Evolutionary conservation across 2,888 invertebrate species (phyloP).

Genomic region (Lithophane ornitopus): DNA sequence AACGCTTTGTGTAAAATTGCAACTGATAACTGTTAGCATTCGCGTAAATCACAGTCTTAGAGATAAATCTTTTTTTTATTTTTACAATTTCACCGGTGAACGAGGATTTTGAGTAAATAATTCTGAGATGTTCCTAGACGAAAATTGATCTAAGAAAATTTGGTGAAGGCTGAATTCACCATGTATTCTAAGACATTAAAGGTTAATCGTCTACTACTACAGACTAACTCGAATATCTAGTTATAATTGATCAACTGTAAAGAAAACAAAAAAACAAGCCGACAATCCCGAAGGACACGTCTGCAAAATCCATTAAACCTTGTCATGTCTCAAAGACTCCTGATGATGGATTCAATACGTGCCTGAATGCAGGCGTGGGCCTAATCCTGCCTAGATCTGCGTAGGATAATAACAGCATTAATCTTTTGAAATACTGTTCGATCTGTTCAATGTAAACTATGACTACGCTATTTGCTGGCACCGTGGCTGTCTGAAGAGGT

Average conservation of each 20-base stretch:
- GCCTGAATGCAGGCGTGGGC: slow-evolving; percentile 66
- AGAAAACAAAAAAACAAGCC: slow-evolving; percentile 20
- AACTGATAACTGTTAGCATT: slow-evolving; percentile 50
- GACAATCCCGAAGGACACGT: slow-evolving; percentile 37
- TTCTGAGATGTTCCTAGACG: slow-evolving; percentile 1
- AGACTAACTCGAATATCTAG: not conserved
- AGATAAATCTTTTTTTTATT: slow-evolving; percentile 49
- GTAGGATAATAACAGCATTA: slow-evolving; percentile 70
- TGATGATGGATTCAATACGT: slow-evolving; percentile 49
- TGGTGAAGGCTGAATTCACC: not conserved
- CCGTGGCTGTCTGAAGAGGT: slow-evolving; percentile 35
- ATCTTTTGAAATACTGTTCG: slow-evolving; percentile 47
- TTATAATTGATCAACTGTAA: not conserved
- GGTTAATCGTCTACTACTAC: not conserved
- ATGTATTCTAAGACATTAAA: not conserved
- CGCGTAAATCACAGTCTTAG: slow-evolving; percentile 42
- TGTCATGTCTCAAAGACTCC: slow-evolving; percentile 47
- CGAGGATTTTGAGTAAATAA: slow-evolving; percentile 27
- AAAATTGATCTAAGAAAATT: slow-evolving; percentile 6
- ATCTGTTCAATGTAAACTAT: slow-evolving; percentile 54
- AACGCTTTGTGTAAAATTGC: slow-evolving; percentile 43
- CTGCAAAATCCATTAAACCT: slow-evolving; percentile 46
- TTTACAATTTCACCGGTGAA: slow-evolving; percentile 33
- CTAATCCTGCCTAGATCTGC: slow-evolving; percentile 71
- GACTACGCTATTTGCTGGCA: slow-evolving; percentile 21